These are phyloP conservation scores for Typhlichthys eigenmanni DNA, from an alignment of 2,797 vertebrate genomes.

Conservation along the genomic window DNA sequence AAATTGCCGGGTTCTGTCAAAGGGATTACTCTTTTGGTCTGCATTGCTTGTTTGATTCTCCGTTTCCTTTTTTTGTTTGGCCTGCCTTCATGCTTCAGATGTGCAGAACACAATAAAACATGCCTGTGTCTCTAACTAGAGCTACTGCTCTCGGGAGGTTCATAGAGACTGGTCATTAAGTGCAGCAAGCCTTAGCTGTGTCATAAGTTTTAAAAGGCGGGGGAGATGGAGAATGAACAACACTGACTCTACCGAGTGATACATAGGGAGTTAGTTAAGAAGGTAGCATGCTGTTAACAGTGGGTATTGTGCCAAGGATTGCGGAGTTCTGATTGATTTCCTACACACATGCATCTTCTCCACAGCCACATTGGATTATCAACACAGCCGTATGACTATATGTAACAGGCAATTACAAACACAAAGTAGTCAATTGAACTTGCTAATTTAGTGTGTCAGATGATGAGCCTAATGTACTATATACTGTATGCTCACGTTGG, in stretches of 20 bases:
- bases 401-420: constrained; percentile 13
- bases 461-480: neutral
- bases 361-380: constrained; percentile 26
- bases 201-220: too few species aligned
- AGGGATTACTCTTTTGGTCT: constrained; percentile 15
- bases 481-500: neutral
- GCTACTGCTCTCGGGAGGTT: constrained; percentile 52
- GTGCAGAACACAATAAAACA: constrained; percentile 33
- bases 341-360: constrained; percentile 45
- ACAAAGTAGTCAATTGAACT: too few species aligned
- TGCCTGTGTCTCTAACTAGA: constrained; percentile 45
- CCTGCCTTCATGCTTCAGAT: constrained; percentile 24
- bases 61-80: neutral
- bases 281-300: too few species aligned
- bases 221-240: too few species aligned
- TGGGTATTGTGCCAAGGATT: too few species aligned
- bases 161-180: constrained; percentile 60
- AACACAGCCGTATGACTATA: constrained; percentile 21
- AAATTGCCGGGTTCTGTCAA: neutral
- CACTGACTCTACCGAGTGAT: too few species aligned
- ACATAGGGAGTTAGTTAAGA: too few species aligned
- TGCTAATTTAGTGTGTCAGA: too few species aligned
- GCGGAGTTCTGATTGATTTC: constrained; percentile 14
- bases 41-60: constrained; percentile 3
- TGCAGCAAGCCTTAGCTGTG: constrained; percentile 37